These are phyloP conservation scores for Zeus faber DNA, from an alignment of 2,113 vertebrate genomes.

Conservation along the genomic window DNA sequence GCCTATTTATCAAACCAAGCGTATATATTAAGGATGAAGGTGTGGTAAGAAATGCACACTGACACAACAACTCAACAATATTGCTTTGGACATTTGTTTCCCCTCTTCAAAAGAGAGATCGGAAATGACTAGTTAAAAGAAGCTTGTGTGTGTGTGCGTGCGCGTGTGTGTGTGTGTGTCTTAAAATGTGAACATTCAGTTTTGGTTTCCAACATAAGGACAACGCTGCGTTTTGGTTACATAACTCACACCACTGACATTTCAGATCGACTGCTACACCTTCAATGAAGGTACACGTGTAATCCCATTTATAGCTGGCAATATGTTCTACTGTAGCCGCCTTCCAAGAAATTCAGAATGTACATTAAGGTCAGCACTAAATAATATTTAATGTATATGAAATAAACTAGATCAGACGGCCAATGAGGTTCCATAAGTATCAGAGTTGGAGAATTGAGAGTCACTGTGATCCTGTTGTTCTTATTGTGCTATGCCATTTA, in stretches of 20 bases:
- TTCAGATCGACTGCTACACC: not conserved
- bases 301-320: conserved; percentile 26
- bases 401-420: too few relatives aligned
- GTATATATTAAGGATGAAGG: conserved; percentile 11
- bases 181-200: conserved; percentile 32
- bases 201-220: conserved; percentile 36
- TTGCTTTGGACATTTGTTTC: conserved; percentile 47
- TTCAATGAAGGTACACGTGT: conserved; percentile 4
- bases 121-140: conserved; percentile 19
- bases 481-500: too few relatives aligned
- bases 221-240: conserved; percentile 12
- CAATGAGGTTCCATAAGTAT: too few relatives aligned
- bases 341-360: too few relatives aligned
- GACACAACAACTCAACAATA: conserved; percentile 36
- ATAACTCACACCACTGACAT: conserved; percentile 1
- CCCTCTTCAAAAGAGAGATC: conserved; percentile 32
- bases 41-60: conserved; percentile 16
- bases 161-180: too few relatives aligned
- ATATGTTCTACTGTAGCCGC: too few relatives aligned
- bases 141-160: conserved; percentile 13
- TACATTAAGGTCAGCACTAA: too few relatives aligned
- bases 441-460: too few relatives aligned
- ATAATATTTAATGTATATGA: too few relatives aligned
- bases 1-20: conserved; percentile 1
- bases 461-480: too few relatives aligned